Evolutionary conservation across 2,888 invertebrate genomes (phyloP).

Genomic region (Anthrax anthrax): DNA sequence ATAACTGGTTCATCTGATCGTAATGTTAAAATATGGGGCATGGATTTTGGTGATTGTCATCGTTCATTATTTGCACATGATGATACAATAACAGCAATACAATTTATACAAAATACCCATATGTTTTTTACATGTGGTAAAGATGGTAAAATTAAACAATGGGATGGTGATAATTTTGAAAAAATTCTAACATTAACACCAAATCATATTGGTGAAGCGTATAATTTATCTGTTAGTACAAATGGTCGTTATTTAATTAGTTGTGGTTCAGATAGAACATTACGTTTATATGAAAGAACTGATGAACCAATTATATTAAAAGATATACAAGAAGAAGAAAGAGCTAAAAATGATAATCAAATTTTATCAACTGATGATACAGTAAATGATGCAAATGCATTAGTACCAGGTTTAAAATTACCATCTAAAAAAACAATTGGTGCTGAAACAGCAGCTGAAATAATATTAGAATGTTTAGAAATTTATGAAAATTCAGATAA

Average conservation of each 20-base stretch:
- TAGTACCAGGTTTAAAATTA: slow-evolving; percentile 57
- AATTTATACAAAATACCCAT: slow-evolving; percentile 84
- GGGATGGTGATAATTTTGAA: slow-evolving; percentile 89
- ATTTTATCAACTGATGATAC: slow-evolving; percentile 55
- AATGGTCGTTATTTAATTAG: slow-evolving; percentile 65
- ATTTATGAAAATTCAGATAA: slow-evolving; percentile 48
- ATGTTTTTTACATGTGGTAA: slow-evolving; percentile 87
- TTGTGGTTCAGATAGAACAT: slow-evolving; percentile 75
- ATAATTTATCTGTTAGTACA: slow-evolving; percentile 59
- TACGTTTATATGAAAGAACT: slow-evolving; percentile 73
- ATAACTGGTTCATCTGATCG: slow-evolving; percentile 92
- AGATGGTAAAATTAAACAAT: slow-evolving; percentile 89
- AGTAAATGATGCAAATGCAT: slow-evolving; percentile 40
- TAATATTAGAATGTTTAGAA: slow-evolving; percentile 80
- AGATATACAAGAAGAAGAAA: slow-evolving; percentile 76
- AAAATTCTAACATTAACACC: slow-evolving; percentile 82
- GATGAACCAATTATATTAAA: slow-evolving; percentile 84
- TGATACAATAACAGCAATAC: slow-evolving; percentile 78
- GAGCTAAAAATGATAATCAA: slow-evolving; percentile 57
- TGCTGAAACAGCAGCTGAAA: slow-evolving; percentile 53
- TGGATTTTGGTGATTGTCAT: slow-evolving; percentile 98
- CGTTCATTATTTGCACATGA: slow-evolving; percentile 92
- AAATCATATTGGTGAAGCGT: slow-evolving; percentile 74
- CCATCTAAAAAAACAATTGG: slow-evolving; percentile 61
- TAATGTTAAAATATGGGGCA: slow-evolving; percentile 94